Base-by-base conservation (phyloP, 2,113 vertebrate genomes). In the Serinus canaria region DNA sequence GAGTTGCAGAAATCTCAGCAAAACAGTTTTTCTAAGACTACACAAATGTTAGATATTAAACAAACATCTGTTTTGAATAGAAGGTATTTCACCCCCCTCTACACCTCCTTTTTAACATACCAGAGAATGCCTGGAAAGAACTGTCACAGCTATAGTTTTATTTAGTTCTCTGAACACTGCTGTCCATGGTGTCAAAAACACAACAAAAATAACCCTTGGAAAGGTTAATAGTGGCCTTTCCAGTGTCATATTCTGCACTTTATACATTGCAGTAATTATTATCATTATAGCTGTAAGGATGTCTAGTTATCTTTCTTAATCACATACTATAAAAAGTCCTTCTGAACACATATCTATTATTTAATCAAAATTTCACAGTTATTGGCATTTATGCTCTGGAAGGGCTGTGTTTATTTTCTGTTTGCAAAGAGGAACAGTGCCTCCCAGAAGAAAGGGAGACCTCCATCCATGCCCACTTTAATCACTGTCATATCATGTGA, bases 281-380 rank as follows among this genome's bases (percentile, higher is more conserved):
- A 98, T 99, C 98, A 99, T 99, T 99, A 99, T 92, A 98, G 98
- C 97, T 98, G 98, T 98, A 98, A 98, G 98, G 98, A 99, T 98
- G 98, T 99, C 98, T 99, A 98, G 98, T 99, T 99, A 99, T 99
- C 99, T 98, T 98, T 97, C 97, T 98, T 99, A 99, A 98, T 99
- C 99, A 98, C 98, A 99, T 97, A 96, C 98, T 98, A 96, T 98
- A 98, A 98, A 98, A 98, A 97, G 97, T 96, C 97, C 98, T 98
- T 97, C 98, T 98, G 98, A 99, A 99, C 99, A 98, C 98, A 98
- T 98, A 99, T 99, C 98, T 99, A 99, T 99, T 99, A 99, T 99
- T 99, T 98, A 99, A 99, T 99, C 99, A 99, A 99, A 99, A 98
- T 98, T 98, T 99, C 98, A 98, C 98, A 98, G 98, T 98, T 98